phyloP scores from a whole-genome alignment of 2,888 invertebrate species.

The Eucera pruinosa region DNA sequence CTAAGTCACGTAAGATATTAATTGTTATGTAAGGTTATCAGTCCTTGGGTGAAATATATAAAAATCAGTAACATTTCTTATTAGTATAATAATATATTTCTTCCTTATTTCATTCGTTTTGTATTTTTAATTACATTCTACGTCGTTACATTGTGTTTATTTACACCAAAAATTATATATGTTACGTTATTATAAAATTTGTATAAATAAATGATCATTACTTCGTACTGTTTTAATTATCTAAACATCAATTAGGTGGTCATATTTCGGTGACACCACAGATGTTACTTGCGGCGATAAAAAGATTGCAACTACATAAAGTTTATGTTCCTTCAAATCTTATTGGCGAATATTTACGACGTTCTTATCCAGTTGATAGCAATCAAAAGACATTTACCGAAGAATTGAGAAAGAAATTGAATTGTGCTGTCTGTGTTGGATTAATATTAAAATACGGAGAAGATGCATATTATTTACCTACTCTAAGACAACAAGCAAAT shows the following conservation, averaged over 20 bases:
- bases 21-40: conserved; percentile 7
- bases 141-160: no score
- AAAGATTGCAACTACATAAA: conserved; percentile 69
- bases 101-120: no score
- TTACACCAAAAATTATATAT: no score
- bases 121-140: no score
- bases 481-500: conserved; percentile 71
- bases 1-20: conserved; percentile 21
- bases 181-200: no score
- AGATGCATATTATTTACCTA: conserved; percentile 73
- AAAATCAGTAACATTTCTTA: background rate
- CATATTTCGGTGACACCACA: conserved; percentile 69
- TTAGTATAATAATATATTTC: background rate
- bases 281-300: conserved; percentile 73
- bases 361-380: conserved; percentile 69
- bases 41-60: no score
- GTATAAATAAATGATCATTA: no score
- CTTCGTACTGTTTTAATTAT: no score
- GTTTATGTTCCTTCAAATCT: conserved; percentile 68
- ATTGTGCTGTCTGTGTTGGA: conserved; percentile 74
- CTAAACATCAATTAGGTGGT: conserved; percentile 23
- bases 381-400: conserved; percentile 58
- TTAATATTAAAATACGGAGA: conserved; percentile 67
- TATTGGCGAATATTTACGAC: conserved; percentile 70
- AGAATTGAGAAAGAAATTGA: conserved; percentile 71